phyloP scores from a whole-genome alignment of 2,113 vertebrate species.

The Ariopsis seemanni region DNA sequence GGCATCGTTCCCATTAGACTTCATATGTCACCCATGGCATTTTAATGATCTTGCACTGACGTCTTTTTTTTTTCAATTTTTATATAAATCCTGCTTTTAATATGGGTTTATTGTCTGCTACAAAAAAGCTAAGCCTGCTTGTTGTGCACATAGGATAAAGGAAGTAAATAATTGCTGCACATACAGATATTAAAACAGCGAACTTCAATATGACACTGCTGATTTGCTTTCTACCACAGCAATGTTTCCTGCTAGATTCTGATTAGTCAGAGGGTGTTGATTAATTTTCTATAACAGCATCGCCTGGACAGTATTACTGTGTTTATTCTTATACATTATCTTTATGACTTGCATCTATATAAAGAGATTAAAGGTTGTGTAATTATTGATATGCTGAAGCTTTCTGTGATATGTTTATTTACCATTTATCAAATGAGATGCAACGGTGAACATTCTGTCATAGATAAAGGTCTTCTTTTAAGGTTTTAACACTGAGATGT shows the following conservation, averaged over 20 bases:
- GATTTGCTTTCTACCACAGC: background rate
- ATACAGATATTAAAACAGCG: background rate
- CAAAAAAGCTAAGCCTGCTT: background rate
- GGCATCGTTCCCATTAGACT: conserved; percentile 5
- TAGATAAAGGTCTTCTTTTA: background rate
- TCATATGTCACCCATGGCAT: background rate
- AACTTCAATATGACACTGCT: conserved; percentile 23
- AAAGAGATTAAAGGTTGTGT: background rate
- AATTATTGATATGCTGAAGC: background rate
- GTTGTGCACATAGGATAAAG: conserved; percentile 16
- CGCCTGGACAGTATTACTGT: background rate
- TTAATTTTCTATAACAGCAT: background rate
- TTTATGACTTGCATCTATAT: background rate
- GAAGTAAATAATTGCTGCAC: background rate
- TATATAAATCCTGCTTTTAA: background rate
- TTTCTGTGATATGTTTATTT: background rate
- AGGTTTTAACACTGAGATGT: background rate
- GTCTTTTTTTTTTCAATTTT: background rate
- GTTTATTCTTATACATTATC: background rate
- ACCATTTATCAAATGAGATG: background rate
- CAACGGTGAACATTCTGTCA: too few species aligned
- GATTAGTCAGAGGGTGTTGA: background rate
- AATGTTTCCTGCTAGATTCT: background rate
- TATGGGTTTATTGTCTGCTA: background rate
- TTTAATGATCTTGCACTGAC: conserved; percentile 5